Base-by-base conservation (phyloP, 1,140 invertebrate species). In the Drosophila saltans region DNA sequence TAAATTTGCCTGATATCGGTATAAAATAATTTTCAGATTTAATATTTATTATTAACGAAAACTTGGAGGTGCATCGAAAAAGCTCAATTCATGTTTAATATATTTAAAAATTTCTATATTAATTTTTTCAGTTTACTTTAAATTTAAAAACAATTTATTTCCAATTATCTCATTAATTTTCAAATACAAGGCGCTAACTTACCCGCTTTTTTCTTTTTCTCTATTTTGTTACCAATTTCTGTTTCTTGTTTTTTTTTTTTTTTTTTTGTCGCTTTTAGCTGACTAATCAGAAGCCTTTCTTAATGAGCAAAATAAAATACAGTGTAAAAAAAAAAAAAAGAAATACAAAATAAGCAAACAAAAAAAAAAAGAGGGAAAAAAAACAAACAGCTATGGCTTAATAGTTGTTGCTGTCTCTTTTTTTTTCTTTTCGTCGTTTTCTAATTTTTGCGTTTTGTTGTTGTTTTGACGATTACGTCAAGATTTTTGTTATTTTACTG, bases 401-500 rank as follows among this genome's bases (percentile, higher is more conserved):
- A 58, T 80, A 77, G 58, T 70, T 67, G 76, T 40, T 58, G 55
- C 41, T 72, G 60, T 28, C 71, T 58, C 48, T 77, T 64, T 39
- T 67, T 65, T 39, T 81, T 72, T 43, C 64, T 68, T 39, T 81
- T 72, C 45, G 26, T 55, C 57, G 43, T 62, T 76, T 77, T 78
- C 55, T 52, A 52, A 52, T 52, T 73, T 72, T 72, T 41, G 76
- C 60, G 62, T 61, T 80, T 75, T 66, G 48, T 73, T 88, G 67
- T 73, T 74, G 78, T 79, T 81, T 72, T 36, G 59, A 78, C 69
- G 86, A 90, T 90, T 90, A 90, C 86, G 86, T 90, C 86, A 90
- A 90, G 86, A 90, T 80, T 82, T 85, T 90, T 90, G 76, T 86
- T 90, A 75, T 82, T 82, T 90, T 77, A 75, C 72, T 69, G 80